A percentile compares a stretch with the other conserved stretches of the same genome.
Evolutionary conservation across 2,888 invertebrate genomes (phyloP).

Genomic region (Agrotis exclamationis): DNA sequence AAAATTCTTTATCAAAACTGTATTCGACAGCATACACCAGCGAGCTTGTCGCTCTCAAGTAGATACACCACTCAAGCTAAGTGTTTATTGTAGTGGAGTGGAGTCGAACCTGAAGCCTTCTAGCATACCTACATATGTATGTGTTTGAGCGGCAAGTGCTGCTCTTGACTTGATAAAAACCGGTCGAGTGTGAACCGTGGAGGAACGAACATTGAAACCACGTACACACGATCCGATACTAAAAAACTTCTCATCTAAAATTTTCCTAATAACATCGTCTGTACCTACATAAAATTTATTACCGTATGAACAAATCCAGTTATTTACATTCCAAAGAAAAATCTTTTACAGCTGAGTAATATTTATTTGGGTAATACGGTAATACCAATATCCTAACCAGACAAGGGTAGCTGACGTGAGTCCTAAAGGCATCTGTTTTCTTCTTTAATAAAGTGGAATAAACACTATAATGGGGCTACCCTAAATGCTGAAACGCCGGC

Average conservation of each 20-base stretch:
- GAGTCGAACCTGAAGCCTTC: slow-evolving; percentile 14
- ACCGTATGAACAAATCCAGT: slow-evolving; percentile 12
- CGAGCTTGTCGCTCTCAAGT: slow-evolving; percentile 37
- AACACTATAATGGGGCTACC: too few species aligned
- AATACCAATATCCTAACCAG: slow-evolving; percentile 34
- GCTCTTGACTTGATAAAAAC: slow-evolving; percentile 48
- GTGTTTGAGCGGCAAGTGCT: slow-evolving; percentile 41
- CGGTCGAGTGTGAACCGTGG: slow-evolving; percentile 28
- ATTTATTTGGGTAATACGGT: slow-evolving; percentile 36
- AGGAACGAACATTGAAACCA: slow-evolving; percentile 8
- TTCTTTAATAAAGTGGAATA: slow-evolving; percentile 19
- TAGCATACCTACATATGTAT: slow-evolving; percentile 5
- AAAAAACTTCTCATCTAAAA: slow-evolving; percentile 12
- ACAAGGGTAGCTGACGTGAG: slow-evolving; percentile 20
- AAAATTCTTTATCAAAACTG: background rate
- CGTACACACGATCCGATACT: background rate
- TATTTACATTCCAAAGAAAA: slow-evolving; percentile 29
- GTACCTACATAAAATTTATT: background rate
- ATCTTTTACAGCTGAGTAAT: slow-evolving; percentile 17
- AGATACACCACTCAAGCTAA: slow-evolving; percentile 42
- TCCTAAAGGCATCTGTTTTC: slow-evolving; percentile 33
- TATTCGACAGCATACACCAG: slow-evolving; percentile 6
- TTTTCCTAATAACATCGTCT: slow-evolving; percentile 5
- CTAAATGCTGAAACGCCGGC: too few species aligned
- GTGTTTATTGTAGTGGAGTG: slow-evolving; percentile 55